Evolutionary conservation across 2,113 vertebrate genomes (phyloP).

Genomic region (Callipepla squamata): DNA sequence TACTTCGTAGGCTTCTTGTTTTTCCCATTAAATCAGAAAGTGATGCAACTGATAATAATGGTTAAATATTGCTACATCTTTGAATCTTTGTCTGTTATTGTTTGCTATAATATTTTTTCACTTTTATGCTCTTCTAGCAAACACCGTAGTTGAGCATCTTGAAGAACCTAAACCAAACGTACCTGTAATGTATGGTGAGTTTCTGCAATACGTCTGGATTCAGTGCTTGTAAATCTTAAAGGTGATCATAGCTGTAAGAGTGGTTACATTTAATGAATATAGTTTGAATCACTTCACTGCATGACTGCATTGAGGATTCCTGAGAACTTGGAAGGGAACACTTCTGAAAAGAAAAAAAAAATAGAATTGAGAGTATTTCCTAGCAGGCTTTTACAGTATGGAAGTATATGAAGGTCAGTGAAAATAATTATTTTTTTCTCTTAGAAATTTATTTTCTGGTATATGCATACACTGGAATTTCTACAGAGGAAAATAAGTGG

Average conservation of each 20-base stretch:
- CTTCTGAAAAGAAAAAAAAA: not conserved
- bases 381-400: not conserved
- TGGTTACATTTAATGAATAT: not conserved
- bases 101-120: not conserved
- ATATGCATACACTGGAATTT: not conserved
- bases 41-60: fast-evolving
- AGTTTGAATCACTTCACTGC: constrained; percentile 9
- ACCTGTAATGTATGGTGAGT: constrained; percentile 80
- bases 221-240: not conserved
- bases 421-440: not conserved
- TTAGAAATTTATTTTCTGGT: constrained; percentile 8
- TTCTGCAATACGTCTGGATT: not conserved
- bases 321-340: not conserved
- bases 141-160: constrained; percentile 59
- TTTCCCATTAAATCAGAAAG: not conserved
- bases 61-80: not conserved
- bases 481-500: not conserved
- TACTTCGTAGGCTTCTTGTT: not conserved
- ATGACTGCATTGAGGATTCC: not conserved
- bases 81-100: not conserved
- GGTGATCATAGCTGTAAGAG: not conserved
- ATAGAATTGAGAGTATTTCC: not conserved
- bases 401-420: not conserved
- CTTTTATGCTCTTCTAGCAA: constrained; percentile 71
- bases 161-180: constrained; percentile 73